Percentiles rank a stretch among this genome's conserved stretches.
phyloP scores from a whole-genome alignment of 2,888 invertebrate species.

The Catocala fraxini region DNA sequence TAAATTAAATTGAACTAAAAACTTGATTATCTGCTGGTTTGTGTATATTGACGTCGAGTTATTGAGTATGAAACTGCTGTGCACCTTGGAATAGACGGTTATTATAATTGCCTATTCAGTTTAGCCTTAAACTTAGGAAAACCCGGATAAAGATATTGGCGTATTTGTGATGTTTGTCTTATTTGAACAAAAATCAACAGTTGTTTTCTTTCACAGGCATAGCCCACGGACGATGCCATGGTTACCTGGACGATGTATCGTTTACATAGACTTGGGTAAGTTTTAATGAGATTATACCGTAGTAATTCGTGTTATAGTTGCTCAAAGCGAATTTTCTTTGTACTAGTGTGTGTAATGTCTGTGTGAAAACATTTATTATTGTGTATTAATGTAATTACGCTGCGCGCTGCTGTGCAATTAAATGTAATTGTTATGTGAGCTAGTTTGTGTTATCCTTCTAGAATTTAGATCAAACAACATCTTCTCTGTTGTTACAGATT shows the following conservation, averaged over 20 bases:
- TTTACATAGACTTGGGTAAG: slow-evolving; percentile 34
- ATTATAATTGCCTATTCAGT: no score
- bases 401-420: slow-evolving; percentile 56
- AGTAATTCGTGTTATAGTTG: slow-evolving; percentile 43
- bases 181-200: no score
- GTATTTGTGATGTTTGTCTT: no score
- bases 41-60: no score
- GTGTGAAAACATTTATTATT: slow-evolving; percentile 42
- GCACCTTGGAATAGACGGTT: no score
- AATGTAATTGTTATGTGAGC: slow-evolving; percentile 35
- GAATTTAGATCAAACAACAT: slow-evolving; percentile 51
- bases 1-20: no score
- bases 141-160: no score
- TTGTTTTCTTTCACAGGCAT: slow-evolving; percentile 23
- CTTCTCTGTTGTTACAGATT: slow-evolving; percentile 66
- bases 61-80: no score
- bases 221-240: slow-evolving; percentile 7
- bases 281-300: slow-evolving; percentile 27
- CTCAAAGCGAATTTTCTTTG: slow-evolving; percentile 53
- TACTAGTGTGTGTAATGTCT: slow-evolving; percentile 20
- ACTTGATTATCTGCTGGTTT: no score
- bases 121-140: no score
- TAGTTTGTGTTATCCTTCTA: slow-evolving; percentile 20
- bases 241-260: slow-evolving; percentile 5
- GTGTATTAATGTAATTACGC: slow-evolving; percentile 45